phyloP scores from a whole-genome alignment of 2,888 invertebrate genomes.

The Cosmia pyralina region DNA sequence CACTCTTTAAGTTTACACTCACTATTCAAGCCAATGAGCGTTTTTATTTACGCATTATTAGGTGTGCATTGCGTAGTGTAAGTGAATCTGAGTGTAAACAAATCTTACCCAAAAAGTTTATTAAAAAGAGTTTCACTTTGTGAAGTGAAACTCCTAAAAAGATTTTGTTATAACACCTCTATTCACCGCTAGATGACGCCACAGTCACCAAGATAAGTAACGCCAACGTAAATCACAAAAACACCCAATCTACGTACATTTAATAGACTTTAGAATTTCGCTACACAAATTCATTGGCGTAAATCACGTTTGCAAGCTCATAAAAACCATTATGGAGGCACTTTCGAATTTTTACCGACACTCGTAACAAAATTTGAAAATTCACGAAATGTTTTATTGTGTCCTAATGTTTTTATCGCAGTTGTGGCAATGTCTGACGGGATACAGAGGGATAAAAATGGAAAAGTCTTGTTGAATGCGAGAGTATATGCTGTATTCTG shows the following conservation, averaged over 20 bases:
- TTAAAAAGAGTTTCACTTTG: neutral
- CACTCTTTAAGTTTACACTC: neutral
- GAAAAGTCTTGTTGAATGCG: slow-evolving; percentile 79
- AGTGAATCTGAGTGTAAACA: neutral
- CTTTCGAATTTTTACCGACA: slow-evolving; percentile 77
- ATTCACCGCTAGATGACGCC: slow-evolving; percentile 70
- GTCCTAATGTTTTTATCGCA: slow-evolving; percentile 75
- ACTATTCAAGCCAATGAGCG: too few relatives aligned
- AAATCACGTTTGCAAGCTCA: slow-evolving; percentile 78
- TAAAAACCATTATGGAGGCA: slow-evolving; percentile 76
- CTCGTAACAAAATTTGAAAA: slow-evolving; percentile 78
- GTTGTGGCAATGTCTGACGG: slow-evolving; percentile 62
- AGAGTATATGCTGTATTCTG: slow-evolving; percentile 45
- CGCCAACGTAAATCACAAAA: slow-evolving; percentile 51
- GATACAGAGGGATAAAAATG: slow-evolving; percentile 72
- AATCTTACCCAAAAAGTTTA: neutral
- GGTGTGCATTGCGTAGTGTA: neutral
- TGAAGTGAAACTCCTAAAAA: neutral
- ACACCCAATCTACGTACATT: slow-evolving; percentile 61
- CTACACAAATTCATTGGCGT: slow-evolving; percentile 76
- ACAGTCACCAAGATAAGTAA: slow-evolving; percentile 39
- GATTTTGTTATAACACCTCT: slow-evolving; percentile 37
- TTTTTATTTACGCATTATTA: neutral
- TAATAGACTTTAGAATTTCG: slow-evolving; percentile 67
- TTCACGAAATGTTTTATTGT: slow-evolving; percentile 80